Evolutionary conservation across 2,113 vertebrate species (phyloP).

Genomic region (Scolopax mira): DNA sequence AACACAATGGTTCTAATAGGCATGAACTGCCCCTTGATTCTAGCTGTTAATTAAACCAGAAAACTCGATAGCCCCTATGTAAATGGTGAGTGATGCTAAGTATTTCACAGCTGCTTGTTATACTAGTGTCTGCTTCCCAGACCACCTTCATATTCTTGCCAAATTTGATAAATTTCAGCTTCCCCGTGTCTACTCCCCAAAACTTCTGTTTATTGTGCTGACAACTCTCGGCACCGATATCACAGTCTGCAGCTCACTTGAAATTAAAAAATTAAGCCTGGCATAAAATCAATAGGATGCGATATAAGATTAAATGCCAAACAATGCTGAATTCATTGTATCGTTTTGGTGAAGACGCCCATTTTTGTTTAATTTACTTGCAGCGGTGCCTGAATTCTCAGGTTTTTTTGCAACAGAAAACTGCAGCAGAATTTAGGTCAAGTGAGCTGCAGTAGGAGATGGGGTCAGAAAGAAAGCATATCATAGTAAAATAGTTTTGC

Average conservation of each 20-base stretch:
- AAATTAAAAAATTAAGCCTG: neutral
- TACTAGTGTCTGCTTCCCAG: neutral
- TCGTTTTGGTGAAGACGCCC: neutral
- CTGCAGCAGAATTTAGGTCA: slow-evolving; percentile 15
- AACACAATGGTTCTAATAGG: neutral
- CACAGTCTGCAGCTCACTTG: neutral
- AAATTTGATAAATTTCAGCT: neutral
- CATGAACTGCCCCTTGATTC: neutral
- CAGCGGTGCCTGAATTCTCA: neutral
- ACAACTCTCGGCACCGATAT: neutral
- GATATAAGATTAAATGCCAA: neutral
- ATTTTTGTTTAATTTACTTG: neutral
- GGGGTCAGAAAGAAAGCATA: neutral
- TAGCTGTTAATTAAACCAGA: neutral
- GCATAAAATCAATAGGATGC: neutral
- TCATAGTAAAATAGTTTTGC: neutral
- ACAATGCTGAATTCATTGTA: neutral
- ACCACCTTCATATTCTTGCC: neutral
- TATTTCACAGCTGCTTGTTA: neutral
- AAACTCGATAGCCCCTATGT: neutral
- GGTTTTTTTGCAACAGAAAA: neutral
- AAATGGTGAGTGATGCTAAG: neutral
- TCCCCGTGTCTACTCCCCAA: neutral
- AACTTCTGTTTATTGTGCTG: neutral
- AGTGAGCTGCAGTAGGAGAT: neutral